Evolutionary conservation across 2,797 vertebrate genomes (phyloP), one percentile per base, ranked within the genome.

Genomic region (Arrhamphus sclerolepis): DNA sequence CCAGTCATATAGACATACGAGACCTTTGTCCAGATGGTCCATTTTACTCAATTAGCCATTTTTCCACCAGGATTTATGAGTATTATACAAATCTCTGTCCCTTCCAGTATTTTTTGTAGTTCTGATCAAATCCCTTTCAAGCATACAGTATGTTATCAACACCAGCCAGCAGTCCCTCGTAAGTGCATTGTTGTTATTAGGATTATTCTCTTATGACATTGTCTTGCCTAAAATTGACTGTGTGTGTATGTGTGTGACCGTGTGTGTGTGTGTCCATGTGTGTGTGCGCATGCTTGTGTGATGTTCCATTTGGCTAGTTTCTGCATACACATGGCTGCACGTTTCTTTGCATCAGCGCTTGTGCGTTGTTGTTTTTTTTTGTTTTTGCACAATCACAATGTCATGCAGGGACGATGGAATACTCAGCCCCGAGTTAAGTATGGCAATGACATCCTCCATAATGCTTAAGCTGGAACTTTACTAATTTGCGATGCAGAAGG

Each of bases 131-230:
- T 78, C 80, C 64, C 56, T 63, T 72, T 59, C 13, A 44, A 77
- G 75, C 79, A 29, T 69, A 67, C 60, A 64, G 69, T 71, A 62
- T 43, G 70, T 80, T 87, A 88, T 87, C 86, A 71, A 57, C 66
- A 62, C 43, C 44, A 65, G 63, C 72, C 81, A 81, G 84, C 42
- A 24, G 64, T 54, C 74, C 53, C 34, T 72, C 50, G 61, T 58
- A 41, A 78, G 58, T 55, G 58, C 56, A 13, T 29, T 46, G 47
- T 72, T 70, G 60, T 81, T 77, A 66, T 79, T 63, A 31, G 63
- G 56, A 67, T 80, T 68, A 80, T 80, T 82, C 70, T 71, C 65
- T 70, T 7, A 7, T 72, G 77, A 77, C 78, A 62, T 80, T 81
- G 80, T 77, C 62, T 75, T 34, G 54, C 43, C 46, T 59, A 26